Evolutionary conservation across 2,797 vertebrate species (phyloP).

Genomic region (Cyprinodon diabolis): DNA sequence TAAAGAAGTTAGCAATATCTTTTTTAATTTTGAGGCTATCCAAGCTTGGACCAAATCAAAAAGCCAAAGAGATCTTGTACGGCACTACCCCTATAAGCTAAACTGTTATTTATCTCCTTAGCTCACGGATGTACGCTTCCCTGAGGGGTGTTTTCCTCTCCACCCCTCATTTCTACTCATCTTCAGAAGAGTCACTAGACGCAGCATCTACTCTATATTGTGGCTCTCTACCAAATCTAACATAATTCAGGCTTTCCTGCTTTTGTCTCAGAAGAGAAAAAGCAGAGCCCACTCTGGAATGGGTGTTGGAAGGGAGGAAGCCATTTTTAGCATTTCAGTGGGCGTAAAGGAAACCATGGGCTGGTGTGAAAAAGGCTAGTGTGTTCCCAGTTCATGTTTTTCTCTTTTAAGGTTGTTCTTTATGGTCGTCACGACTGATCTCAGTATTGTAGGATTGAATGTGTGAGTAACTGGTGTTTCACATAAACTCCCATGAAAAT

Average conservation of each 20-base stretch:
- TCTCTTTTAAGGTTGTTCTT: slow-evolving; percentile 25
- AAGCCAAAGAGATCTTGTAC: not conserved
- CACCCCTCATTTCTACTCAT: slow-evolving; percentile 34
- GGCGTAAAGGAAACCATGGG: slow-evolving; percentile 68
- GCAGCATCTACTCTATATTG: slow-evolving; percentile 15
- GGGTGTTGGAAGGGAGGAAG: slow-evolving; percentile 46
- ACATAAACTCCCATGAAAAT: slow-evolving; percentile 17
- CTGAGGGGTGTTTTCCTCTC: slow-evolving; percentile 44
- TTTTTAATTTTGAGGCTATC: not conserved
- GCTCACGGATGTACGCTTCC: slow-evolving; percentile 18
- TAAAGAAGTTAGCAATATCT: not conserved
- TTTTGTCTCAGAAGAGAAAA: slow-evolving; percentile 46
- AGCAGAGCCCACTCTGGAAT: slow-evolving; percentile 56
- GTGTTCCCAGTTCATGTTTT: slow-evolving; percentile 47
- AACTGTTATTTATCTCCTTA: slow-evolving; percentile 18
- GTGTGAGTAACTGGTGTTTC: slow-evolving; percentile 33
- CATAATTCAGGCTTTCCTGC: slow-evolving; percentile 38
- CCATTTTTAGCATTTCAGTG: slow-evolving; percentile 78
- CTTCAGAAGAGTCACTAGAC: slow-evolving; percentile 32
- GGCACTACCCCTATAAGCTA: slow-evolving; percentile 27
- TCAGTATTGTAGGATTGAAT: slow-evolving; percentile 29
- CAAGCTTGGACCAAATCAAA: slow-evolving; percentile 17
- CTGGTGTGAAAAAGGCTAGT: slow-evolving; percentile 59
- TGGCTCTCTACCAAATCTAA: slow-evolving; percentile 38
- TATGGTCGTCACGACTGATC: slow-evolving; percentile 42